Conservation (phyloP, 2,888 invertebrate species). For the Leptopilina syphax region DNA sequence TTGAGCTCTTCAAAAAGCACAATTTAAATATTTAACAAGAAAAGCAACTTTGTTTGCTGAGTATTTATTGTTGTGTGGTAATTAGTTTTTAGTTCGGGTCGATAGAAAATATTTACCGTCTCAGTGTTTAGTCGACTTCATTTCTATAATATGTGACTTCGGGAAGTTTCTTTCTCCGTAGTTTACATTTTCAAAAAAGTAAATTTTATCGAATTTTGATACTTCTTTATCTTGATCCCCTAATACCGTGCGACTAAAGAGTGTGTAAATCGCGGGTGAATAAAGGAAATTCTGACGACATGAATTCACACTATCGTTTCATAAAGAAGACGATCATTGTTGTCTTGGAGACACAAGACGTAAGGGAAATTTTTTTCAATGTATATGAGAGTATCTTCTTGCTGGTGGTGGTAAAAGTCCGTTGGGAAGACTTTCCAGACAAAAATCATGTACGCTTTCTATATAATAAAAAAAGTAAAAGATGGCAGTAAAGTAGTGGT, state of each 20-base stretch:
- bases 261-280: slow-evolving; percentile 29
- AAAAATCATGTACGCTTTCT: slow-evolving; percentile 10
- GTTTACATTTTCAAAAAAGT: not conserved
- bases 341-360: slow-evolving; percentile 25
- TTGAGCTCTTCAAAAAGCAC: too few relatives aligned
- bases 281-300: slow-evolving; percentile 26
- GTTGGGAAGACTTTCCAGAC: slow-evolving; percentile 31
- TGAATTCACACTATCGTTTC: slow-evolving; percentile 28
- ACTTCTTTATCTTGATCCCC: slow-evolving; percentile 19
- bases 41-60: too few relatives aligned
- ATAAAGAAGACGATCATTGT: slow-evolving; percentile 35
- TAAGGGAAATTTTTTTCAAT: slow-evolving; percentile 1
- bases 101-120: not conserved
- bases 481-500: slow-evolving; percentile 19
- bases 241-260: not conserved
- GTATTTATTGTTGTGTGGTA: too few relatives aligned
- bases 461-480: slow-evolving; percentile 1
- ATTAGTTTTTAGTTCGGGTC: not conserved
- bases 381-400: not conserved
- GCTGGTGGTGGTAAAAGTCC: not conserved
- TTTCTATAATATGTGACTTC: not conserved
- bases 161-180: not conserved
- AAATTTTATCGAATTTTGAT: slow-evolving; percentile 21
- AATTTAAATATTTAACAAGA: too few relatives aligned
- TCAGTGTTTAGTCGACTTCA: slow-evolving; percentile 2